Evolutionary conservation across 2,113 vertebrate species (phyloP).

Genomic region (Vombatus ursinus): DNA sequence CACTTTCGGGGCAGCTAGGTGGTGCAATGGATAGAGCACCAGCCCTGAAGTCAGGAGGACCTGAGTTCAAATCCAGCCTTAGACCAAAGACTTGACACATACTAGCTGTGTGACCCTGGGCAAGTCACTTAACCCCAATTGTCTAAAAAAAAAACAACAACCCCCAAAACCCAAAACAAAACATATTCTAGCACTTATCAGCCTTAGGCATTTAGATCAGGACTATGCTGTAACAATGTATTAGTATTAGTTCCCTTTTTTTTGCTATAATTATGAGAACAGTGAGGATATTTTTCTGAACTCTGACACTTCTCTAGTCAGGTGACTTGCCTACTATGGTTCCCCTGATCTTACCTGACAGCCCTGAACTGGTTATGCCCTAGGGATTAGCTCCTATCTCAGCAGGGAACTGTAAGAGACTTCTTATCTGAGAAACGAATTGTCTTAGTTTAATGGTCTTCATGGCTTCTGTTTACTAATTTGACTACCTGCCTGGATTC

Average conservation of each 20-base stretch:
- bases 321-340: background rate
- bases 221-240: background rate
- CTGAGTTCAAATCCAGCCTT: too few relatives aligned
- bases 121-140: too few relatives aligned
- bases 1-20: too few relatives aligned
- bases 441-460: fast-evolving
- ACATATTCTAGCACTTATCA: background rate
- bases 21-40: too few relatives aligned
- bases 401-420: background rate
- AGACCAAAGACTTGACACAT: too few relatives aligned
- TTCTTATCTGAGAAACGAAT: background rate
- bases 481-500: background rate
- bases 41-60: too few relatives aligned
- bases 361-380: background rate
- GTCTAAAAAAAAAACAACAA: too few relatives aligned
- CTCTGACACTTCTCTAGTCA: background rate
- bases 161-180: too few relatives aligned
- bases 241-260: background rate
- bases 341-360: background rate
- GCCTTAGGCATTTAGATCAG: background rate
- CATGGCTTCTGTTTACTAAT: background rate
- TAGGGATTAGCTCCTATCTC: background rate
- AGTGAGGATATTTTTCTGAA: background rate
- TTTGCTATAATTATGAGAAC: background rate
- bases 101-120: too few relatives aligned